Percentiles rank a stretch among this genome's conserved stretches.
Evolutionary conservation across 2,797 vertebrate genomes (phyloP).

Genomic region (Hybognathus amarus): DNA sequence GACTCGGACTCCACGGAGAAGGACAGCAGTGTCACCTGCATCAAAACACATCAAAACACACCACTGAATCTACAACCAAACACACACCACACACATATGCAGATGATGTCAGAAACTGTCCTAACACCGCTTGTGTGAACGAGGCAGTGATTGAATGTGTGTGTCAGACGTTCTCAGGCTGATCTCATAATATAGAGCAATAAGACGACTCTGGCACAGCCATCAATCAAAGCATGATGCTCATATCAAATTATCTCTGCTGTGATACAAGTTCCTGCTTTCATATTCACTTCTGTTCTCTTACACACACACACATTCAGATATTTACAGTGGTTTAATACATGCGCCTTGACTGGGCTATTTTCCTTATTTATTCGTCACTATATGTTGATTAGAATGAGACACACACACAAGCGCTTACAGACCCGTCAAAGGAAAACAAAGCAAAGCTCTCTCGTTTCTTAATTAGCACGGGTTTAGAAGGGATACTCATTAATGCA

Average conservation of each 20-base stretch:
- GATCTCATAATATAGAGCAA: conserved; percentile 41
- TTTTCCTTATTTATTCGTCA: conserved; percentile 14
- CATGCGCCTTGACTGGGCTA: neutral
- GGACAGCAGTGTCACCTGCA: conserved; percentile 91
- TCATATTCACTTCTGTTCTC: conserved; percentile 19
- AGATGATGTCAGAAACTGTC: conserved; percentile 25
- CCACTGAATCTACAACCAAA: neutral
- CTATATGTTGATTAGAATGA: conserved; percentile 42
- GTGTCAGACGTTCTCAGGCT: conserved; percentile 20
- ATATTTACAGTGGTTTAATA: conserved; percentile 15
- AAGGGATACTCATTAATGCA: conserved; percentile 48
- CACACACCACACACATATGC: neutral
- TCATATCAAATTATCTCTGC: conserved; percentile 46
- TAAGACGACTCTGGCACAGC: conserved; percentile 33
- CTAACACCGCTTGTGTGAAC: conserved; percentile 15
- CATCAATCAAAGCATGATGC: conserved; percentile 50
- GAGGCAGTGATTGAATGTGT: conserved; percentile 48
- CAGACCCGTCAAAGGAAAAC: conserved; percentile 10
- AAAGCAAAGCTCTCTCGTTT: conserved; percentile 19
- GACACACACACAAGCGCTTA: conserved; percentile 4
- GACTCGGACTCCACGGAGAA: conserved; percentile 93
- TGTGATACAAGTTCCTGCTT: conserved; percentile 48
- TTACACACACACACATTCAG: neutral
- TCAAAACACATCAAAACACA: conserved; percentile 49
- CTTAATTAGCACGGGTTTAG: conserved; percentile 54